Base-by-base conservation (phyloP, 2,113 vertebrate genomes). In the Colinus virginianus region DNA sequence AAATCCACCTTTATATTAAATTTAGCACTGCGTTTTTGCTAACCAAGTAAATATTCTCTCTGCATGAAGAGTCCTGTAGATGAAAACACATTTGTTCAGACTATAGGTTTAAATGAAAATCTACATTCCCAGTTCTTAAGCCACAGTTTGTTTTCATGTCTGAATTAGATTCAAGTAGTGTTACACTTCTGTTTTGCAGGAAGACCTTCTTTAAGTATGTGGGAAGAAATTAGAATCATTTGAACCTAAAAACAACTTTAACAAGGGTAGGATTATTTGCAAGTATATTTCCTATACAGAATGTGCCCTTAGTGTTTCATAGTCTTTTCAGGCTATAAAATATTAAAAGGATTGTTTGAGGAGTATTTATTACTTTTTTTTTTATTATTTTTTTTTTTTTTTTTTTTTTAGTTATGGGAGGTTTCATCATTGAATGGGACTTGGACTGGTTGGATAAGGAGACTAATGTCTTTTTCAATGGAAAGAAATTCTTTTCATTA, bases 1-100 rank as follows among this genome's bases (percentile, higher is more conserved):
- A 74, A 46, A 74, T 94, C 45, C 66, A 23, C 45, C 63, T 83
- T 90, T 87, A 20, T 78, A 43, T 87, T 84, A 80, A 94, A 83
- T 81, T 55, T 88, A 74, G 55, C 34, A 38, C 59, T 75, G 18
- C 23, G 11, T 82, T 91, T 71, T 83, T 80, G 40, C 68, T 77
- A 82, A 53, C 16, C 23, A 66, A 78, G 51, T 81, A 43, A 4
- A 19, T 4, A 11, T 13, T 46, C 61, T 88, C 42, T 38, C 16
- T 67, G 3, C n/a, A 51, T 84, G 36, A 82, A 89, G 23, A 78
- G 48, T 48, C 87, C 36, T 84, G 3, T 40, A 78, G 78, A 84
- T 64, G 59, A 84, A 49, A 18, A 7, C 34, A 26, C 19, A 4
- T 48, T 77, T 84, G 17, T 84, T 87, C 34, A 61, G 69, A 71